Evolutionary conservation across 2,113 vertebrate genomes (phyloP), one percentile per base, ranked within the genome.

Genomic region (Leptodactylus fuscus): DNA sequence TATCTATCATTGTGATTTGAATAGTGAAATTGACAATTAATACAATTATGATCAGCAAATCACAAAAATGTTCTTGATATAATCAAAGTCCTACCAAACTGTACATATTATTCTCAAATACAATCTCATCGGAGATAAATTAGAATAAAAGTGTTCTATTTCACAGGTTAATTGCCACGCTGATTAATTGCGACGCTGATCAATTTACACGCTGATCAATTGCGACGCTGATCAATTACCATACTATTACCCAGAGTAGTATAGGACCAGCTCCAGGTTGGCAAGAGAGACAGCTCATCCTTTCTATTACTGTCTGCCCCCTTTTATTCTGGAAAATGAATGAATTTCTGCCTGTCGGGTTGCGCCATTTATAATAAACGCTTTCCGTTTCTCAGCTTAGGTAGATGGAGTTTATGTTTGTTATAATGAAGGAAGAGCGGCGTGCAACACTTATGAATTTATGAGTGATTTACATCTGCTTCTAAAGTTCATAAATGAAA

Each of bases 391-490:
- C 51, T 85, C 83, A 89, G 88, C 88, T 91, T 90, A 85, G 88
- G 91, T 89, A 81, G 77, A 87, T 78, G 88, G 89, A 92, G 91
- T 90, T 90, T 88, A 88, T 90, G 90, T 91, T 92, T 90, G 90
- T 89, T 89, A 90, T 90, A 91, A 90, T 88, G 89, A 91, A 91
- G 90, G 88, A 90, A 85, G 84, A 90, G 89, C 82, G 71, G 91
- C 90, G 93, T 90, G 90, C 88, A 90, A 88, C 90, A 89, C 91
- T 91, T 92, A 83, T 88, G 90, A 91, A 90, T 91, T 93, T 92
- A 91, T 92, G 93, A 94, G 93, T 93, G 94, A 93, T 94, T 94
- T 93, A 94, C 93, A 94, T 93, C 92, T 92, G 93, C 92, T 90
- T 92, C 92, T 92, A 91, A 93, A 93, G 93, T 93, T 94, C 94